Conservation (phyloP, 2,888 invertebrate species). For the Coelogynopora nodosa region DNA sequence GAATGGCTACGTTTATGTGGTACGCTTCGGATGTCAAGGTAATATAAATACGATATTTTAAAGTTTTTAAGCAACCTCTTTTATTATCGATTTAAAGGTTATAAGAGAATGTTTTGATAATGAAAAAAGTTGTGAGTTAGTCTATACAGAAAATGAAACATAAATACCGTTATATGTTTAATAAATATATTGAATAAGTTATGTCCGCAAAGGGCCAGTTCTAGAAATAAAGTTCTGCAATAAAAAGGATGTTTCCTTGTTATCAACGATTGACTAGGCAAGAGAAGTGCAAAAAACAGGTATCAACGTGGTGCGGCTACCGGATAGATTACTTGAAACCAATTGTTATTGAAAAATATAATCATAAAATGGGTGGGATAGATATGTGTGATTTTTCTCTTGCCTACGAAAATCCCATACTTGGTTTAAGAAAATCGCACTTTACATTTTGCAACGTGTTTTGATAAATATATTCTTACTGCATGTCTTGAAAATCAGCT, state of each 20-base stretch:
- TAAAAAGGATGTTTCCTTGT: background rate
- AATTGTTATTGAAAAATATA: background rate
- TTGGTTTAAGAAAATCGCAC: background rate
- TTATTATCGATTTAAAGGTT: no score
- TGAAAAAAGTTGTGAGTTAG: no score
- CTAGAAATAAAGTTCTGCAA: no score
- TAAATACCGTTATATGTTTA: no score
- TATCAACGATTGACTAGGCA: background rate
- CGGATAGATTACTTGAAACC: background rate
- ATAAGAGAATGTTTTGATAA: no score
- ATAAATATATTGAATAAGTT: no score
- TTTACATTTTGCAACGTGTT: background rate
- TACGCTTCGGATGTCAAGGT: background rate
- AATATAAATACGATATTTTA: no score
- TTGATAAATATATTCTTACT: background rate
- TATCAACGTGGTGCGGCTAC: background rate
- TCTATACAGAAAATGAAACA: no score
- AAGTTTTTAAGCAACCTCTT: no score
- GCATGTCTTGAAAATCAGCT: background rate
- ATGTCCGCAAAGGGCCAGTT: no score
- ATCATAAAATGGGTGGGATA: background rate
- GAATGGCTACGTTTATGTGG: constrained; percentile 4
- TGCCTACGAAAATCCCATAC: background rate
- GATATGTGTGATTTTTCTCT: no score
- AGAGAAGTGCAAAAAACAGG: background rate